Conservation (phyloP, 2,113 vertebrate species). For the Paramisgurnus dabryanus region DNA sequence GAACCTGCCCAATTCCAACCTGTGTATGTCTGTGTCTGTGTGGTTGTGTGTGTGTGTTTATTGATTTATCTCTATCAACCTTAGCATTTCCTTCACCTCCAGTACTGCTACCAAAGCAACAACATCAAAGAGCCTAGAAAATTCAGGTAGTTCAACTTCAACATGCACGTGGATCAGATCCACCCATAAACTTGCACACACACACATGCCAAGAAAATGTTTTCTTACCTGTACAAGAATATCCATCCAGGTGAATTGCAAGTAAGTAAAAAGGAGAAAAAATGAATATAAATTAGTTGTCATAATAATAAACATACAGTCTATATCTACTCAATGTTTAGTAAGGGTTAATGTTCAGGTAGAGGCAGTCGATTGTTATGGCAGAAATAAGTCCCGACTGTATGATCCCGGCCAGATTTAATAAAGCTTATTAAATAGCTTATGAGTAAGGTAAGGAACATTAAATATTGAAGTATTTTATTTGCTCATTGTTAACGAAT, state of each 20-base stretch:
- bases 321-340: too few species aligned
- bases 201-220: neutral
- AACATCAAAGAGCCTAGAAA: conserved; percentile 11
- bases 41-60: conserved; percentile 15
- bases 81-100: neutral
- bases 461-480: too few species aligned
- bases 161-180: neutral
- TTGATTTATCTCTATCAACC: neutral
- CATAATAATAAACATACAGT: neutral
- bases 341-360: too few species aligned
- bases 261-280: neutral
- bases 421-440: too few species aligned
- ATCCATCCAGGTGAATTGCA: neutral
- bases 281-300: conserved; percentile 2
- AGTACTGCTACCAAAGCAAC: conserved; percentile 6
- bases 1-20: neutral
- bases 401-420: too few species aligned
- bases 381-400: too few species aligned
- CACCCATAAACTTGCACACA: neutral
- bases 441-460: too few species aligned
- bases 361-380: too few species aligned
- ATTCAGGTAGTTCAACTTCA: neutral
- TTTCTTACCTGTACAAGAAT: conserved; percentile 35
- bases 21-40: neutral
- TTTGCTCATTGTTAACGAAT: too few species aligned